These are phyloP conservation scores for Dufourea novaeangliae DNA, from an alignment of 1,140 invertebrate genomes.

Conservation along the genomic window DNA sequence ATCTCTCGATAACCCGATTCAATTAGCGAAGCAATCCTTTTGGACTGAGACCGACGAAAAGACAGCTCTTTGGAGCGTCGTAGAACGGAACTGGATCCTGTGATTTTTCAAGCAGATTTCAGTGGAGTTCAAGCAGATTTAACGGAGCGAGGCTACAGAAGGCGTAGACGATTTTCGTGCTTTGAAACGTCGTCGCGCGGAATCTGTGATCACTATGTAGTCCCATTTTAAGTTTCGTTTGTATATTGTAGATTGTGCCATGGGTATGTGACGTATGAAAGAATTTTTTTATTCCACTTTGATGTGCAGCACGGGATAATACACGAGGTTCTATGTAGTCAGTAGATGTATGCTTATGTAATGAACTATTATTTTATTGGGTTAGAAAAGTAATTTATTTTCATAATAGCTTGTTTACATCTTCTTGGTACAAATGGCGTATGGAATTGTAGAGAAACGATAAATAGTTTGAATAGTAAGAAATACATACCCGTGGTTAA, in stretches of 20 bases:
- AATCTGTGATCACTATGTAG: background rate
- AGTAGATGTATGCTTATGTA: too few species aligned
- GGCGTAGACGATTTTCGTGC: constrained; percentile 9
- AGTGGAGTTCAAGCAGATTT: constrained; percentile 30
- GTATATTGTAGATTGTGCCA: background rate
- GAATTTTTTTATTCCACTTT: too few species aligned
- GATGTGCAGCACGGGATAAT: too few species aligned
- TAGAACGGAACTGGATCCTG: constrained; percentile 6
- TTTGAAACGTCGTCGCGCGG: constrained; percentile 22
- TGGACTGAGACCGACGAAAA: background rate
- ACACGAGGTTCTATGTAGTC: too few species aligned
- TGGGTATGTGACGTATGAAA: background rate
- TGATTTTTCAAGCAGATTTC: constrained; percentile 47
- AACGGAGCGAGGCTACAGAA: background rate
- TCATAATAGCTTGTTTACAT: too few species aligned
- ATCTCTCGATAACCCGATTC: background rate
- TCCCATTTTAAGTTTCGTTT: background rate
- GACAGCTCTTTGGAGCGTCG: background rate
- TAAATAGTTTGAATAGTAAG: too few species aligned
- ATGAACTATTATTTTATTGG: too few species aligned
- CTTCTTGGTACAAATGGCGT: too few species aligned
- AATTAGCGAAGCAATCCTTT: constrained; percentile 13
- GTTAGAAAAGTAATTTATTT: too few species aligned
- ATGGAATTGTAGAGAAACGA: too few species aligned
- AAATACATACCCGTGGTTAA: too few species aligned